Conservation (phyloP, 1,140 invertebrate genomes). For the Leucophenga varia region DNA sequence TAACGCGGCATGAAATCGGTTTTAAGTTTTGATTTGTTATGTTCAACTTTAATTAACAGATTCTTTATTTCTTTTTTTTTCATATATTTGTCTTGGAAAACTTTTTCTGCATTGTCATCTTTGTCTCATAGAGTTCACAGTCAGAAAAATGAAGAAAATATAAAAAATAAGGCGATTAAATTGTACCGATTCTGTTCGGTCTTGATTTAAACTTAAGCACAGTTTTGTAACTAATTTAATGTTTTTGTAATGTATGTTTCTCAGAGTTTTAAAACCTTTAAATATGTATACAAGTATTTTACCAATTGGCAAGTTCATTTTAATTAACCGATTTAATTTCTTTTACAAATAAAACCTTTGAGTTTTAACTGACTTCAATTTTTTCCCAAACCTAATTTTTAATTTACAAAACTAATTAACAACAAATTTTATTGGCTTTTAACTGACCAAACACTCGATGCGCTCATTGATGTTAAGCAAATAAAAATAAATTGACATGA, state of each 20-base stretch:
- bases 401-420: slow-evolving; percentile 53
- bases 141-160: too few relatives aligned
- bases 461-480: not conserved
- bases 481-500: not conserved
- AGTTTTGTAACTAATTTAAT: too few relatives aligned
- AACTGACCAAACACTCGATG: slow-evolving; percentile 42
- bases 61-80: too few relatives aligned
- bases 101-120: not conserved
- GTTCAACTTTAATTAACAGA: slow-evolving; percentile 50
- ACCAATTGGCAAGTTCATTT: slow-evolving; percentile 40
- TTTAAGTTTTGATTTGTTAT: slow-evolving; percentile 31
- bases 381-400: slow-evolving; percentile 53
- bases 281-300: too few relatives aligned
- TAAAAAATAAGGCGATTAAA: slow-evolving; percentile 50
- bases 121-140: too few relatives aligned
- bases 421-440: slow-evolving; percentile 52
- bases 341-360: slow-evolving; percentile 31
- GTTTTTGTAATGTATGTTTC: too few relatives aligned
- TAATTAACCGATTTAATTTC: slow-evolving; percentile 34
- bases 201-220: too few relatives aligned
- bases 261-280: too few relatives aligned
- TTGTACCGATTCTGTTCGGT: slow-evolving; percentile 5
- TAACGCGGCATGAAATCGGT: slow-evolving; percentile 50
- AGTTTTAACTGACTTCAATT: slow-evolving; percentile 14
- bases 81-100: too few relatives aligned